Evolutionary conservation across 2,888 invertebrate genomes (phyloP), one percentile per base, ranked within the genome.

Genomic region (Lepidonotus clava): DNA sequence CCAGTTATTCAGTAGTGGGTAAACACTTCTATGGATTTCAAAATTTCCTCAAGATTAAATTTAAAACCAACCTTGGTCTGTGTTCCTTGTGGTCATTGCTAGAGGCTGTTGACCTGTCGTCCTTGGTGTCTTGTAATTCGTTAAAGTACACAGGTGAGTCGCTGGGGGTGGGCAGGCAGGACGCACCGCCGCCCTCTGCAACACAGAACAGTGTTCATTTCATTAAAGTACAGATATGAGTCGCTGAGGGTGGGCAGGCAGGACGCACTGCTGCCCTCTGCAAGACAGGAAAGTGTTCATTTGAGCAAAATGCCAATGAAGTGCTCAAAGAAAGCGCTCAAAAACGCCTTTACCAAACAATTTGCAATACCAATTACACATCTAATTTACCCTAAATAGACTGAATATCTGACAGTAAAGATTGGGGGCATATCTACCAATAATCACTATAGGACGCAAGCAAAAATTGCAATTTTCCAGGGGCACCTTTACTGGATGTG

Each of bases 171-270:
- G 91, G 91, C 40, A 91, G 87, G 86, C 90, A 89, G 1, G 90
- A 89, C 14, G 90, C 86, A 8, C 89, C 89, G n/a, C 88, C 88
- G 28, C 87, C 87, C 46, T 89, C 90, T 86, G 46, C 14, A 87
- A 32, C 11, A n/a, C 28, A 28, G 61, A 53, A 53, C 11, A n/a
- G 53, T 18, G n/a, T 2, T 11, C n/a, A 53, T 6, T 6, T 53
- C n/a, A 46, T 46, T 32, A 86, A 89, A 89, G 41, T 89, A 84
- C 1, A 89, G 88, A 34, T 91, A 91, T 11, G 91, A 91, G 84
- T 90, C 91, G 80, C 88, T 89, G 14, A 91, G 91, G n/a, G 91
- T 91, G 28, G 91, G 91, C 40, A 91, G 87, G 86, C 90, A 89
- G 1, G 90, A 89, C 14, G 90, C 86, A 8, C 89, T 89, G n/a